phyloP scores from a whole-genome alignment of 2,888 invertebrate species.

The Anthophora plumipes region DNA sequence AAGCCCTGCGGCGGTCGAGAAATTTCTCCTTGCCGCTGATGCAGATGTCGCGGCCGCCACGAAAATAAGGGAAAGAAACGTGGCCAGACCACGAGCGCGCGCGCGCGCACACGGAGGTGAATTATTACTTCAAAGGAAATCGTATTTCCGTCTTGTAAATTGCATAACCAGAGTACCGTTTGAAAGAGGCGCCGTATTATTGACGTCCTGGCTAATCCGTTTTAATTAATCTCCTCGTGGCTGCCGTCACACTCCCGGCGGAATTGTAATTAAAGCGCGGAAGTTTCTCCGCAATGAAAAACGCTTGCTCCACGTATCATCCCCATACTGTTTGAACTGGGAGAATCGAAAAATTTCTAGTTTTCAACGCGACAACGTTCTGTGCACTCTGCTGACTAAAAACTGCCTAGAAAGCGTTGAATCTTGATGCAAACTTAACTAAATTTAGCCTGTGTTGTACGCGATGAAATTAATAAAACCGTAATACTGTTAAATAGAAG shows the following conservation, averaged over 20 bases:
- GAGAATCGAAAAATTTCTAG: not conserved
- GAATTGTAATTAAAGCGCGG: constrained; percentile 3
- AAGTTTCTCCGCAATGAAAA: not conserved
- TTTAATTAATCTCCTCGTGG: constrained; percentile 24
- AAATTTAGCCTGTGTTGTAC: no score
- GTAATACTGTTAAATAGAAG: no score
- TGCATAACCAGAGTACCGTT: constrained; percentile 7
- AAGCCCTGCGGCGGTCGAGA: constrained; percentile 24
- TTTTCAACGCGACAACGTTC: not conserved
- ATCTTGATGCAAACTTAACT: not conserved
- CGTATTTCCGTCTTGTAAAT: constrained; percentile 33
- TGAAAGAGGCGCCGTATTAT: constrained; percentile 6
- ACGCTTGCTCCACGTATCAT: not conserved
- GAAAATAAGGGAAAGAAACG: constrained; percentile 45
- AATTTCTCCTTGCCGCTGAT: constrained; percentile 54
- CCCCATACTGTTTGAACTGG: not conserved
- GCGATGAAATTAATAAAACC: not conserved
- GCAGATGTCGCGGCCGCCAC: constrained; percentile 53
- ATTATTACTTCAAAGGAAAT: constrained; percentile 40
- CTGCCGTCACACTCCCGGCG: not conserved
- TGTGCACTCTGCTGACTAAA: not conserved
- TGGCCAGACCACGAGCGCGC: no score
- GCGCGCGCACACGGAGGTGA: no score
- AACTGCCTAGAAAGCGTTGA: not conserved
- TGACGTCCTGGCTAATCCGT: constrained; percentile 19